Conservation (phyloP, 1,140 invertebrate species). For the Ephestia elutella region DNA sequence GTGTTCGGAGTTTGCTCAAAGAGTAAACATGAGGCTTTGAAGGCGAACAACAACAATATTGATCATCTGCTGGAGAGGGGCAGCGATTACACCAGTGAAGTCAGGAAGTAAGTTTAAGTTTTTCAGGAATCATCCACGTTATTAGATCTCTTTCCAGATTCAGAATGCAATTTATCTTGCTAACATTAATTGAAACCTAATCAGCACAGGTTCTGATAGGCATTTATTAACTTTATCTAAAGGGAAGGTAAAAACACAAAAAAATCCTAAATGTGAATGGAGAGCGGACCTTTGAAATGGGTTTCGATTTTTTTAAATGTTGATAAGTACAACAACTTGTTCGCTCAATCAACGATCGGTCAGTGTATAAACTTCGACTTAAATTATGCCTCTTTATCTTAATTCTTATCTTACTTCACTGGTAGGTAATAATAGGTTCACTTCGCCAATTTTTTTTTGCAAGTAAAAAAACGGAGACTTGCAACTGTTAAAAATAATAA, state of each 20-base stretch:
- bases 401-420: neutral
- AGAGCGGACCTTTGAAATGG: no score
- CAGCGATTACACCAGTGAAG: constrained; percentile 87
- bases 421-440: neutral
- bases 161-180: no score
- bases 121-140: no score
- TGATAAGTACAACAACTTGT: neutral
- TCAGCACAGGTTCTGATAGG: no score
- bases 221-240: no score
- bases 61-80: constrained; percentile 85
- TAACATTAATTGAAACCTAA: no score
- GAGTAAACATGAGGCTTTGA: constrained; percentile 87
- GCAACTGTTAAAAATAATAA: no score
- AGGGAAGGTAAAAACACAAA: no score
- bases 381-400: neutral
- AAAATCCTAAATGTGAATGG: no score
- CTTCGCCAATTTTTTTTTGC: neutral
- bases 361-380: neutral
- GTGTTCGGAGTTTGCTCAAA: constrained; percentile 91
- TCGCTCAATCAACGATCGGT: neutral
- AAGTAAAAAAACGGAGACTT: neutral
- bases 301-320: no score
- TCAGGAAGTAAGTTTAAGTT: constrained; percentile 85
- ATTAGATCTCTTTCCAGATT: no score
- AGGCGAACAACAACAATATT: constrained; percentile 80